Conservation (phyloP, 2,113 vertebrate genomes). For the Ophthalmolycus amberensis region DNA sequence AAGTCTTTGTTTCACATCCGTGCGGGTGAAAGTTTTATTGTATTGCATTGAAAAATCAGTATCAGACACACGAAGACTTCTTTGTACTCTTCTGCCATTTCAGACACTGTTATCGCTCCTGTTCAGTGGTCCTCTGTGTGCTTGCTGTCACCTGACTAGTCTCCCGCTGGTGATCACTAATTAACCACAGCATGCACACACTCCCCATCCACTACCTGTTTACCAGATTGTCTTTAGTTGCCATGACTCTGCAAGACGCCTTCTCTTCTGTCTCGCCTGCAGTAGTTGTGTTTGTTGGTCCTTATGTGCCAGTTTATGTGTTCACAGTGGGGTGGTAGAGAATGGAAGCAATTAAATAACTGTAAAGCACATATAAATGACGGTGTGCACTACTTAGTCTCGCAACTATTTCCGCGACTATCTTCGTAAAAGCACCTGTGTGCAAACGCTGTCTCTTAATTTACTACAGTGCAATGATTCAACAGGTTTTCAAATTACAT, state of each 20-base stretch:
- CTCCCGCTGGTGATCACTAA: neutral
- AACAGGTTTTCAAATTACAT: neutral
- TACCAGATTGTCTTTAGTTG: neutral
- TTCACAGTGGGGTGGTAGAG: neutral
- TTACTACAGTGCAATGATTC: fast-evolving
- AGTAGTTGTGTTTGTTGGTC: no score
- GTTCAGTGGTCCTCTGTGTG: neutral
- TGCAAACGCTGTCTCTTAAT: neutral
- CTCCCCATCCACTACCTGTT: neutral
- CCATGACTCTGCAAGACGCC: neutral
- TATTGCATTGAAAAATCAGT: no score
- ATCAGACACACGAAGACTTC: no score
- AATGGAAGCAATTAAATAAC: neutral
- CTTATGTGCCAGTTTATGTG: neutral
- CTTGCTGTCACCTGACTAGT: neutral
- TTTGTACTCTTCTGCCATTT: neutral
- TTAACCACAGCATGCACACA: neutral
- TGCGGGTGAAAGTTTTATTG: no score
- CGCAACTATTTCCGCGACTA: neutral
- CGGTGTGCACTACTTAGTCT: neutral
- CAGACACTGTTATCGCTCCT: neutral
- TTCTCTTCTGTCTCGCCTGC: neutral
- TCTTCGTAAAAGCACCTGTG: neutral
- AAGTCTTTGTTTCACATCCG: no score
- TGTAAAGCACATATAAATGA: neutral